phyloP scores from a whole-genome alignment of 1,140 invertebrate genomes.

The Laupala kohalensis region DNA sequence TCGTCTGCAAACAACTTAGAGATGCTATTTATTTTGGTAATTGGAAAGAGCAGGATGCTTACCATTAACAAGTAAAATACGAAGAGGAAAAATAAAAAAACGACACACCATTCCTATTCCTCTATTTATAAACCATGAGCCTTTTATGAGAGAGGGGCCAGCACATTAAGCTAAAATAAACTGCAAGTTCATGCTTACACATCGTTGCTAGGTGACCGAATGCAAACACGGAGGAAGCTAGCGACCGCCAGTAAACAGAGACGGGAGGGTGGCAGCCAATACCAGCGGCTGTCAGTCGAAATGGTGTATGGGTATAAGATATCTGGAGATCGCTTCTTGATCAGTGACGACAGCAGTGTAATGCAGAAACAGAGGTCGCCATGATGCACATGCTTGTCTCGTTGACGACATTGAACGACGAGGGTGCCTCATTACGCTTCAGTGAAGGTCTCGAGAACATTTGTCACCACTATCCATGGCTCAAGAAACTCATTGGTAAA shows the following conservation, averaged over 20 bases:
- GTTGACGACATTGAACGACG: too few relatives aligned
- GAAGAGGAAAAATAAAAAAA: background rate
- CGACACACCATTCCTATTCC: background rate
- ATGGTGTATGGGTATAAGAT: background rate
- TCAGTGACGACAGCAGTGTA: background rate
- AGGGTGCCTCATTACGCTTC: too few relatives aligned
- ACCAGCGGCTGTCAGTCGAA: background rate
- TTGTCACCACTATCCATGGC: too few relatives aligned
- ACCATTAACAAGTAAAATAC: background rate
- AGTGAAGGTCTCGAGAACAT: too few relatives aligned
- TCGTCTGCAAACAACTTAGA: background rate
- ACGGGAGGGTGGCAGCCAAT: background rate
- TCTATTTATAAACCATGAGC: background rate
- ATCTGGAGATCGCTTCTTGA: background rate
- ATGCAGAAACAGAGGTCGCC: background rate
- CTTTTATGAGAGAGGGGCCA: background rate
- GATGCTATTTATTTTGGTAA: background rate
- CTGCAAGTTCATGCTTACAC: background rate
- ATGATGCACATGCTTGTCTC: too few relatives aligned
- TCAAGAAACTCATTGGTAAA: too few relatives aligned
- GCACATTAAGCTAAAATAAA: background rate
- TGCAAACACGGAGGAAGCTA: background rate
- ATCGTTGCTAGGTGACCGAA: background rate
- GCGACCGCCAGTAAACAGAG: background rate
- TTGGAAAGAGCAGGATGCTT: background rate